Conservation (phyloP, 2,797 vertebrate species). For the Gambusia yucatana region DNA sequence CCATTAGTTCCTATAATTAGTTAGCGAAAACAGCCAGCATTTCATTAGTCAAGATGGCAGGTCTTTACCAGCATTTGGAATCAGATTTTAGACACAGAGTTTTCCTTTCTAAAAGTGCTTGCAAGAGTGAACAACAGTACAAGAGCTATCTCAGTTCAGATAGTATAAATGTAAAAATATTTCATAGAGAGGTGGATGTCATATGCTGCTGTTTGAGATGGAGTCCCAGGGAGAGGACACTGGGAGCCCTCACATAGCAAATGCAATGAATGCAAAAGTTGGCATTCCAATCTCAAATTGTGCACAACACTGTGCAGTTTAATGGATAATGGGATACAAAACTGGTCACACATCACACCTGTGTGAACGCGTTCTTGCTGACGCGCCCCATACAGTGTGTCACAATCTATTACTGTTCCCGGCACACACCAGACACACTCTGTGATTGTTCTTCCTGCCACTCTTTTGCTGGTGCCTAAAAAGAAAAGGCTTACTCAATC, state of each 20-base stretch:
- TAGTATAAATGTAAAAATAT: constrained; percentile 45
- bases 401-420: constrained; percentile 57
- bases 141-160: constrained; percentile 32
- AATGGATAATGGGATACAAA: constrained; percentile 60
- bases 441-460: constrained; percentile 28
- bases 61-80: background rate
- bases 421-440: constrained; percentile 27
- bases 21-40: constrained; percentile 5
- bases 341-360: constrained; percentile 66
- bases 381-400: constrained; percentile 43
- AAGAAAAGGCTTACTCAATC: background rate
- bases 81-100: background rate
- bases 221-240: constrained; percentile 9
- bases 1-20: constrained; percentile 5
- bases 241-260: constrained; percentile 35
- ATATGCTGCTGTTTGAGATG: constrained; percentile 12
- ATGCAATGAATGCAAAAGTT: constrained; percentile 34
- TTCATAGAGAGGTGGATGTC: constrained; percentile 37
- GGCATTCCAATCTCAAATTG: constrained; percentile 58
- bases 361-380: constrained; percentile 42
- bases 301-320: constrained; percentile 26
- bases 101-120: background rate
- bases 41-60: constrained; percentile 3
- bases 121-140: constrained; percentile 10
- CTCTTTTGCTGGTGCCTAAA: constrained; percentile 22